Evolutionary conservation across 92 coral and sea anemone species (phyloP), one percentile per base, ranked within the genome.

Genomic region (Palythoa grandis): DNA sequence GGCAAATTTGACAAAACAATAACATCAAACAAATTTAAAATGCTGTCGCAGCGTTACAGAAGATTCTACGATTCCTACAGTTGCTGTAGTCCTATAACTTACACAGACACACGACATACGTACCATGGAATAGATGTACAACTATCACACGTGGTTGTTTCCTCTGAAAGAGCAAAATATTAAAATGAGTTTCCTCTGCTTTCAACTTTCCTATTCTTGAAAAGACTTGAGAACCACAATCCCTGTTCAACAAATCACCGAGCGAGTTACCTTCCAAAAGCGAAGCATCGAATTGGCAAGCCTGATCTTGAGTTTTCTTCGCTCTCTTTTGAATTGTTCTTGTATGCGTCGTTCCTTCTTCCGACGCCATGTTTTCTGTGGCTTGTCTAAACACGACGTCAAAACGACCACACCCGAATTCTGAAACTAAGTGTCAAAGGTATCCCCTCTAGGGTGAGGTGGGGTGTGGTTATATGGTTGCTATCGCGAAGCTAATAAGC

Each of bases 211-310:
- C 66, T 43, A 68, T 80, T 80, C 60, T 16, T 80, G 25, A 80
- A 22, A 74, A 47, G 35, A 20, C 74, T 80, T 53, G 43, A 80
- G 25, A 67, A 66, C 47, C 19, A 43, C 63, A 11, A 6, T 65
- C 66, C n/a, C 40, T 29, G 20, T 23, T 20, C 74, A 54, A 57
- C 82, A 86, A 74, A 69, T 86, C 72, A 23, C 19, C 29, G 68
- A n/a, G 15, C n/a, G 71, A 68, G 92, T 87, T 79, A 97, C 99
- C 99, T 93, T 97, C 99, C 23, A 97, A 92, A 61, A 97, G 92
- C 61, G 97, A 90, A 37, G 99, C 96, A 94, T 97, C 99, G 87
- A 97, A 97, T 85, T 97, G 99, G 83, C 99, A 97, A 29, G 99
- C 99, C 70, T 97, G 99, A 86, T 97, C 99, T 79, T 97, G 99